Base-by-base conservation (phyloP, 2,113 vertebrate genomes). In the Epinephelus moara region DNA sequence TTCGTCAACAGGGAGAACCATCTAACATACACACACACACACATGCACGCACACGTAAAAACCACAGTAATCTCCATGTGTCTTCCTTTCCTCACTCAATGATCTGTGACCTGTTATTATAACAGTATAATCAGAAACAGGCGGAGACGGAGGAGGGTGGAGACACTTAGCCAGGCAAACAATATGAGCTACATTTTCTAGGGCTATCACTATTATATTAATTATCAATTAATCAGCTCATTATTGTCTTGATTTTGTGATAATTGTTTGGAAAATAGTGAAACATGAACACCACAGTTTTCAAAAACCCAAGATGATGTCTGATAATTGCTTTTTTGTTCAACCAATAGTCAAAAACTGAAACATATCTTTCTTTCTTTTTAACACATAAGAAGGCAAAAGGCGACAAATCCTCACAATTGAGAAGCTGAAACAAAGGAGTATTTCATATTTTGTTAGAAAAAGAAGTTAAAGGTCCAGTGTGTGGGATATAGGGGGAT, bases 1-100 rank as follows among this genome's bases (percentile, higher is more conserved):
- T 94, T 99, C 98, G 75, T 99, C 98, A 60, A 99, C 98, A 0
- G 98, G 96, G 64, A 99, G 95, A 57, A 99, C 96, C 94, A 97
- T 99, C 98, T 99, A 85, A 23, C 60, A 85, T 40, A 61, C 0
- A 50, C 21, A 61, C 0, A 49, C 21, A 62, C 6, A 82, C 5
- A 74, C 23, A 85, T 4, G 74, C 21, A 64, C 0, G n/a, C n/a
- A n/a, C n/a, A n/a, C n/a, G n/a, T n/a, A n/a, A n/a, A n/a, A n/a
- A n/a, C n/a, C n/a, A n/a, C n/a, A n/a, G n/a, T n/a, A n/a, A n/a
- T n/a, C n/a, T n/a, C n/a, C n/a, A 60, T 17, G 45, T 67, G 14
- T 60, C 6, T 17, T 9, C 25, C 6, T 9, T 11, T 42, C 40
- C 40, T 11, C 6, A 23, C 57, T 42, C 23, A 55, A 4, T 42